Percentiles rank a stretch among this genome's conserved stretches.
These are phyloP conservation scores for Noctua fimbriata DNA, from an alignment of 2,888 invertebrate species.

Conservation along the genomic window DNA sequence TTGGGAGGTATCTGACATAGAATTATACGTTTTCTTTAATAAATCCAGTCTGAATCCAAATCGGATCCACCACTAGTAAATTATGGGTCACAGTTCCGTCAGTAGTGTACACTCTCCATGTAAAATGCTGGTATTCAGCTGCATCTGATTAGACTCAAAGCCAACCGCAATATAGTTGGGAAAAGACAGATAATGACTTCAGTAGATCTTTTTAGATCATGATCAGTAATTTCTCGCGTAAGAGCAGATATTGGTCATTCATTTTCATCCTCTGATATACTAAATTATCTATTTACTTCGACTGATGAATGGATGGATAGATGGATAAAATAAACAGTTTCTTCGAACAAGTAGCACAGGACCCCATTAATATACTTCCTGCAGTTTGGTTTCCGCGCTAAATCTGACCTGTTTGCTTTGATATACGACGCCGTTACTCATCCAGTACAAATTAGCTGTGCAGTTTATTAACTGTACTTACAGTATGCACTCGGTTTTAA, in stretches of 20 bases:
- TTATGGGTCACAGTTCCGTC: neutral
- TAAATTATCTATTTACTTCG: neutral
- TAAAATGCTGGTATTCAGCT: neutral
- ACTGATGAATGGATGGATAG: neutral
- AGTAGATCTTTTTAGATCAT: neutral
- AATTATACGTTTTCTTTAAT: neutral
- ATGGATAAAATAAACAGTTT: constrained; percentile 38
- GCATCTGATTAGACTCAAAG: neutral
- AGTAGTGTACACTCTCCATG: neutral
- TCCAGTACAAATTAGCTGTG: constrained; percentile 19
- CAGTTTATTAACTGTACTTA: constrained; percentile 14
- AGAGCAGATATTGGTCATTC: neutral
- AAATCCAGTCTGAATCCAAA: neutral
- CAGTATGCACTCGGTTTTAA: neutral
- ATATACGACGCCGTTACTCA: constrained; percentile 35
- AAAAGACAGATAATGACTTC: neutral
- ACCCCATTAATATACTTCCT: constrained; percentile 44
- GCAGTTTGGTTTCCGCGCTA: constrained; percentile 13
- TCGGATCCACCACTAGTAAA: neutral
- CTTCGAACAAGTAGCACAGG: constrained; percentile 43
- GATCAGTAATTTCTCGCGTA: neutral
- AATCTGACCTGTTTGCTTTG: constrained; percentile 42
- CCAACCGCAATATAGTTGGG: neutral
- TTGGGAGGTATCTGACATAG: neutral
- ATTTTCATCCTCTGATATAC: neutral